Evolutionary conservation across 2,888 invertebrate genomes (phyloP).

Genomic region (Amiota minor): DNA sequence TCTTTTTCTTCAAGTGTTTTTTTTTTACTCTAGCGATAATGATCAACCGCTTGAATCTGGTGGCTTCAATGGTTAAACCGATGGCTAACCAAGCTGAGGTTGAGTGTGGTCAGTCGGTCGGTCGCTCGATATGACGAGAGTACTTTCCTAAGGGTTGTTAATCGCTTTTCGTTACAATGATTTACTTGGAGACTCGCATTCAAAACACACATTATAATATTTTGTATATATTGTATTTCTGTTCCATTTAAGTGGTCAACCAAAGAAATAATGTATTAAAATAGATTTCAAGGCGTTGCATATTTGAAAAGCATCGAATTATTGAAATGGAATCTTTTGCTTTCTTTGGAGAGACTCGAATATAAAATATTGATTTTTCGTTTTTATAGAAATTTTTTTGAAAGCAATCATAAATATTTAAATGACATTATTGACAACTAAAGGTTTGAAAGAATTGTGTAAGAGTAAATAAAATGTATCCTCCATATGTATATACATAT

Average conservation of each 20-base stretch:
- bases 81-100: slow-evolving; percentile 1
- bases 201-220: neutral
- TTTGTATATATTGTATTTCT: neutral
- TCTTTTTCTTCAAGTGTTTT: neutral
- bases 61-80: slow-evolving; percentile 8
- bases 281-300: neutral
- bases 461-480: too few relatives aligned
- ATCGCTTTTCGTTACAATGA: slow-evolving; percentile 9
- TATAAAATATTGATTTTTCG: too few relatives aligned
- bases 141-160: slow-evolving; percentile 10
- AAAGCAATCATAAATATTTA: too few relatives aligned
- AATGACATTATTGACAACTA: too few relatives aligned
- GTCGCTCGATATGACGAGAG: neutral
- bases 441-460: too few relatives aligned
- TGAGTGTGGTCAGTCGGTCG: neutral
- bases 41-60: neutral
- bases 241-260: slow-evolving; percentile 12
- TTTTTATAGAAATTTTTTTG: too few relatives aligned
- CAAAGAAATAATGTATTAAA: slow-evolving; percentile 6
- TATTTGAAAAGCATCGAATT: slow-evolving; percentile 2
- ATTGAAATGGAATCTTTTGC: neutral
- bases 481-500: too few relatives aligned
- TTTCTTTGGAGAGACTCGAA: too few relatives aligned
- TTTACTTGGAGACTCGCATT: neutral
- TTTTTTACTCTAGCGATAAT: slow-evolving; percentile 9